Evolutionary conservation across 2,113 vertebrate genomes (phyloP).

Genomic region (Phyllopteryx taeniolatus): DNA sequence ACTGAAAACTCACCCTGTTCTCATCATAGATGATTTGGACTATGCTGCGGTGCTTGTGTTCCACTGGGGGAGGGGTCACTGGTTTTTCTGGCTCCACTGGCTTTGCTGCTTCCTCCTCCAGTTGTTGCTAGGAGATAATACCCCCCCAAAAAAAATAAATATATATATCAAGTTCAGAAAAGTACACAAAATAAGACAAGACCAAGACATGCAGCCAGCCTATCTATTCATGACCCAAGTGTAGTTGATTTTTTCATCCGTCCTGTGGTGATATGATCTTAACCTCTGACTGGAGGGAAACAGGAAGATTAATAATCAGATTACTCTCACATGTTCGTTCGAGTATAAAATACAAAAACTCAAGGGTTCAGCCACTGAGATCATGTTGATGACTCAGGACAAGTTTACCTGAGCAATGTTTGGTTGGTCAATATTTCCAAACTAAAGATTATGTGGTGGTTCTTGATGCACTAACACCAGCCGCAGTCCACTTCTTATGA

Average conservation of each 20-base stretch:
- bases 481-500: too few species aligned
- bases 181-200: slow-evolving; percentile 10
- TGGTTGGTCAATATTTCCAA: slow-evolving; percentile 39
- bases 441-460: slow-evolving; percentile 37
- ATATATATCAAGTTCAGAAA: slow-evolving; percentile 24
- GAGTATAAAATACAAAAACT: slow-evolving; percentile 1
- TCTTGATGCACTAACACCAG: too few species aligned
- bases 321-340: slow-evolving; percentile 11
- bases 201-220: not conserved
- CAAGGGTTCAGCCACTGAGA: slow-evolving; percentile 2
- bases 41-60: slow-evolving; percentile 98
- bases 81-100: slow-evolving; percentile 95
- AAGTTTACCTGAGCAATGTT: slow-evolving; percentile 14
- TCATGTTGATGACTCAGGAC: slow-evolving; percentile 16
- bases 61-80: slow-evolving; percentile 94
- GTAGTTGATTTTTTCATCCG: not conserved
- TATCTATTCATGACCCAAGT: not conserved
- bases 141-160: slow-evolving; percentile 43
- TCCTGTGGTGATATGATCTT: slow-evolving; percentile 9
- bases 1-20: slow-evolving; percentile 81
- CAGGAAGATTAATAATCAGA: slow-evolving; percentile 16
- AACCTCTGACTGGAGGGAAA: slow-evolving; percentile 15
- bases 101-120: slow-evolving; percentile 98
- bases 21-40: slow-evolving; percentile 99
- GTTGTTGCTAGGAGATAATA: slow-evolving; percentile 90